Evolutionary conservation across 2,113 vertebrate genomes (phyloP).

Genomic region (Peromyscus polionotus): DNA sequence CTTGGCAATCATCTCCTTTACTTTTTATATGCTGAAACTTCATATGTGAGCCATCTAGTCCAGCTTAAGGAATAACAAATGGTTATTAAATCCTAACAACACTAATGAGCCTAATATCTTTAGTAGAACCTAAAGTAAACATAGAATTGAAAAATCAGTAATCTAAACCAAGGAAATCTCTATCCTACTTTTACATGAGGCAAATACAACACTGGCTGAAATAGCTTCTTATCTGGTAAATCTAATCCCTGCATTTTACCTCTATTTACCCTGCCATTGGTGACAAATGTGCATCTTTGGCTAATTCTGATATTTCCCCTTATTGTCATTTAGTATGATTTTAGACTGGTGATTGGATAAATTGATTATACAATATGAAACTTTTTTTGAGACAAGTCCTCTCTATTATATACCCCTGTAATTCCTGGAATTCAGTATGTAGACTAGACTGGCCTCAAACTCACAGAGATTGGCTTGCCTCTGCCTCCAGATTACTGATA

Average conservation of each 20-base stretch:
- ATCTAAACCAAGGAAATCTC: conserved; percentile 44
- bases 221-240: not conserved
- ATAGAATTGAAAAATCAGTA: conserved; percentile 32
- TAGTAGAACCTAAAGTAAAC: not conserved
- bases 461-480: not conserved
- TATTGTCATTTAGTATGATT: conserved; percentile 25
- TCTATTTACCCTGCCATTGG: not conserved
- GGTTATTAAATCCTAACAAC: not conserved
- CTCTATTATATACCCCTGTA: not conserved
- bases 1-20: not conserved
- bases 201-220: not conserved
- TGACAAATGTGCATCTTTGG: conserved; percentile 1
- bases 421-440: not conserved
- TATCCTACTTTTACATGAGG: not conserved
- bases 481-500: not conserved
- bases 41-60: not conserved
- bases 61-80: not conserved
- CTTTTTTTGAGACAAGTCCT: not conserved
- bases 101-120: not conserved
- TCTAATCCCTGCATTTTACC: not conserved
- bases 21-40: not conserved
- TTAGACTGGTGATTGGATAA: conserved; percentile 9
- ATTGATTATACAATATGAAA: not conserved
- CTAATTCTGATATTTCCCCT: conserved; percentile 11
- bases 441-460: not conserved